Base-by-base conservation (phyloP, 53 echinoderm and acorn worm species). In the Antedon mediterranea region DNA sequence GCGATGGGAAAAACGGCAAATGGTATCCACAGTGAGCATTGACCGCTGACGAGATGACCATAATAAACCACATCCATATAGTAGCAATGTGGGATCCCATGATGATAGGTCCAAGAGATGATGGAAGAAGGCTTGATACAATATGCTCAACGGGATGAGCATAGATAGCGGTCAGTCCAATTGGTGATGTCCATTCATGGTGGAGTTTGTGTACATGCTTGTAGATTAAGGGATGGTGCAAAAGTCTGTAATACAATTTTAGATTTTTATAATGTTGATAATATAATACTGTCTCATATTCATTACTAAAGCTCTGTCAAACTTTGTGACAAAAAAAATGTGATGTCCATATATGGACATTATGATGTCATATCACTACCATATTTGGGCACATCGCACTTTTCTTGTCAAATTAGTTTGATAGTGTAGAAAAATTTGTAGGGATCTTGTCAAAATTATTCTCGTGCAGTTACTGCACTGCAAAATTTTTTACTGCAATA, bases 101-200 rank as follows among this genome's bases (percentile, higher is more conserved):
- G 18, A 92, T 34, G 31, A 92, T 32, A 11, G 93, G 93, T 26
- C 93, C 93, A 3, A 85, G n/a, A 6, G 81, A 18, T 28, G 77
- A 34, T 3, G 93, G 89, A n/a, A 88, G 28, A 0, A 89, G 34
- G 83, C 86, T 90, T 11, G 88, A 73, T 18, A 90, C 30, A 29
- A 90, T 2, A 43, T 93, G 84, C 79, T 90, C 93, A 0, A 90
- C 43, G 0, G 90, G 93, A 44, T 93, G 93, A 28, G 80, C 57
- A 82, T 90, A 86, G 8, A 88, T 31, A 72, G 90, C 76, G 15
- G 83, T 76, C 30, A 87, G 30, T 15, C 87, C 83, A 28, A 93
- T 79, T 30, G 93, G 90, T 28, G 93, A 88, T n/a, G 90, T 90
- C 90, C 90, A 93, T 74, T 93, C 93, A 78, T 93, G 93, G 34